These are phyloP conservation scores for Pseudoatta argentina DNA, from an alignment of 1,140 invertebrate species.

Conservation along the genomic window DNA sequence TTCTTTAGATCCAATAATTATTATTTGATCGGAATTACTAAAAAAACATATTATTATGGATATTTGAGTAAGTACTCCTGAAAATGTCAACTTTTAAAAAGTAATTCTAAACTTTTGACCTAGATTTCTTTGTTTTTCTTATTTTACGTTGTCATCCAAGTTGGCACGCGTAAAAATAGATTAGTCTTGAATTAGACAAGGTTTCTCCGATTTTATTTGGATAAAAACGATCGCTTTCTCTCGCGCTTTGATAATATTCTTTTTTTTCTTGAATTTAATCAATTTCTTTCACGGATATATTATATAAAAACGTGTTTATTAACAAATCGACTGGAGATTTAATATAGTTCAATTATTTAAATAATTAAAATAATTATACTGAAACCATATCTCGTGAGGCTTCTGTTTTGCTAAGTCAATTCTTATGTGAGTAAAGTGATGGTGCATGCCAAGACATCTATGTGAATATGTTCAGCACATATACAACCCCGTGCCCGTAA, in stretches of 20 bases:
- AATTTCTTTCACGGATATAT: neutral
- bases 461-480: slow-evolving; percentile 73
- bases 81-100: too few species aligned
- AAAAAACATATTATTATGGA: too few species aligned
- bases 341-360: neutral
- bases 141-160: neutral
- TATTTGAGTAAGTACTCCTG: too few species aligned
- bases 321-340: neutral
- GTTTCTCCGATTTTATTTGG: neutral
- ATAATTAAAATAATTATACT: neutral
- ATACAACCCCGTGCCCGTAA: slow-evolving; percentile 55
- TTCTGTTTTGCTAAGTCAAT: slow-evolving; percentile 10
- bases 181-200: neutral
- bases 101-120: too few species aligned
- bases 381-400: neutral
- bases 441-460: slow-evolving; percentile 86
- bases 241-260: neutral
- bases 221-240: slow-evolving; percentile 4
- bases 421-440: slow-evolving; percentile 77
- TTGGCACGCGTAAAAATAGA: neutral
- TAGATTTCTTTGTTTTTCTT: neutral
- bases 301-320: neutral
- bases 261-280: neutral
- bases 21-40: too few species aligned
- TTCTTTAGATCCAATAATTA: too few species aligned